A percentile compares a stretch with the other conserved stretches of the same genome.
These are phyloP conservation scores for Holothuria scabra DNA, from an alignment of 53 echinoderm and acorn worm species.

Conservation along the genomic window DNA sequence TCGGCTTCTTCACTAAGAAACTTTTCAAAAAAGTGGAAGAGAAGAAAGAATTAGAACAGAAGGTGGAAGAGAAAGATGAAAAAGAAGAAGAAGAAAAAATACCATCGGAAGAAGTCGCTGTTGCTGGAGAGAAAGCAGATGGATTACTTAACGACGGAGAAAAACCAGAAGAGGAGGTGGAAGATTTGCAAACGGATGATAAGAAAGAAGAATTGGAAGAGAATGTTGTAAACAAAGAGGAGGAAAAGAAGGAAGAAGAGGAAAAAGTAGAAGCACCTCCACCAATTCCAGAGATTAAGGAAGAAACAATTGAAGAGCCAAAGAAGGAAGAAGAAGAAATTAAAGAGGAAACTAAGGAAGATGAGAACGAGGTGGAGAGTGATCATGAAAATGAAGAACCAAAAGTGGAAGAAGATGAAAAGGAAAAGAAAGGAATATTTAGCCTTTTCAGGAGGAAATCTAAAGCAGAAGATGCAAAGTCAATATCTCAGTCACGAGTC, in stretches of 20 bases:
- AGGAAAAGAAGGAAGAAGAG: constrained; percentile 29
- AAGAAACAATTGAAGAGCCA: constrained; percentile 14
- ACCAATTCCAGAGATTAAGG: not conserved
- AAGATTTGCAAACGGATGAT: constrained; percentile 18
- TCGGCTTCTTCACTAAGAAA: constrained; percentile 19
- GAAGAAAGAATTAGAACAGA: not conserved
- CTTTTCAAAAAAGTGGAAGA: constrained; percentile 14
- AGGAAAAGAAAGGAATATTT: constrained; percentile 19
- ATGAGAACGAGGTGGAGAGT: constrained; percentile 18
- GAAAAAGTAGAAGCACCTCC: constrained; percentile 4
- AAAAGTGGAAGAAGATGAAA: constrained; percentile 21
- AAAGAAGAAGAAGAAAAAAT: constrained; percentile 49
- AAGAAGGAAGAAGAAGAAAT: constrained; percentile 8
- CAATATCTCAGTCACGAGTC: constrained; percentile 4
- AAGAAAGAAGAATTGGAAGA: constrained; percentile 33
- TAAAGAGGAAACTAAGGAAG: constrained; percentile 11
- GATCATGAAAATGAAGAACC: constrained; percentile 15
- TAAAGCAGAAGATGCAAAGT: constrained; percentile 1
- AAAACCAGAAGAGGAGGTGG: constrained; percentile 11
- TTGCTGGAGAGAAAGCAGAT: constrained; percentile 21
- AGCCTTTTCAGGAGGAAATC: constrained; percentile 7
- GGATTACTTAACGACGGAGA: constrained; percentile 9
- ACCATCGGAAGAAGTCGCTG: constrained; percentile 14
- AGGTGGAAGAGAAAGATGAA: not conserved
- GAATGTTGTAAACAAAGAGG: constrained; percentile 10